phyloP scores from a whole-genome alignment of 2,113 vertebrate genomes.

The Gobius niger region DNA sequence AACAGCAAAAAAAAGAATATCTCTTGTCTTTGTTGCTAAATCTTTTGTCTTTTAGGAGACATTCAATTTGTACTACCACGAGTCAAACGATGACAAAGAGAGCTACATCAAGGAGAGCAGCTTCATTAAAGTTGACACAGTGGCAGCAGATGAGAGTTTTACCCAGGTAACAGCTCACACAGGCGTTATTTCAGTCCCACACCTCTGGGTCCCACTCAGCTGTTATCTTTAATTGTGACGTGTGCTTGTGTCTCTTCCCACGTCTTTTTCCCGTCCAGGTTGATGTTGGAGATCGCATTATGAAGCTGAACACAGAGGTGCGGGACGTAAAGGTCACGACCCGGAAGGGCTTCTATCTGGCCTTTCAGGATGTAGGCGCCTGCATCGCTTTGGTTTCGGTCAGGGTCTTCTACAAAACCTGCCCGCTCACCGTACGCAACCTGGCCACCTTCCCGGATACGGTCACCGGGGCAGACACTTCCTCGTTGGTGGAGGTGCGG shows the following conservation, averaged over 20 bases:
- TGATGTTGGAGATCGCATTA: constrained; percentile 96
- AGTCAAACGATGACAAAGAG: constrained; percentile 93
- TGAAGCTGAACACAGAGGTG: constrained; percentile 97
- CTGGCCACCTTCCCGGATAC: constrained; percentile 97
- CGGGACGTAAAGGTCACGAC: constrained; percentile 90
- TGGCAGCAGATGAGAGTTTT: constrained; percentile 97
- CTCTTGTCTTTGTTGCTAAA: constrained; percentile 13
- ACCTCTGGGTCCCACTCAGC: constrained; percentile 30
- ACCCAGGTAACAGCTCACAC: constrained; percentile 80
- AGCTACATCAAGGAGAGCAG: constrained; percentile 93
- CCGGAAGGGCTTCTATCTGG: constrained; percentile 95
- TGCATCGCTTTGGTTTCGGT: constrained; percentile 97
- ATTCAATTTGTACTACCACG: constrained; percentile 98
- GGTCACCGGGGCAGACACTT: constrained; percentile 89
- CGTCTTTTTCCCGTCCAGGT: constrained; percentile 64
- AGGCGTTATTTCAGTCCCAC: constrained; percentile 52
- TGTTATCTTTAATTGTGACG: constrained; percentile 46
- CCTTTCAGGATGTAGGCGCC: constrained; percentile 96
- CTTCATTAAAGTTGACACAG: constrained; percentile 97
- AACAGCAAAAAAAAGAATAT: background rate
- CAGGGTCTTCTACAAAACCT: constrained; percentile 96
- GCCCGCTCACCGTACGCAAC: constrained; percentile 91
- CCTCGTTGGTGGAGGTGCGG: constrained; percentile 95
- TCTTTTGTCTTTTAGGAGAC: constrained; percentile 80
- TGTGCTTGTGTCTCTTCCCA: constrained; percentile 30